phyloP scores from a whole-genome alignment of 2,113 vertebrate genomes.

The Zonotrichia leucophrys region DNA sequence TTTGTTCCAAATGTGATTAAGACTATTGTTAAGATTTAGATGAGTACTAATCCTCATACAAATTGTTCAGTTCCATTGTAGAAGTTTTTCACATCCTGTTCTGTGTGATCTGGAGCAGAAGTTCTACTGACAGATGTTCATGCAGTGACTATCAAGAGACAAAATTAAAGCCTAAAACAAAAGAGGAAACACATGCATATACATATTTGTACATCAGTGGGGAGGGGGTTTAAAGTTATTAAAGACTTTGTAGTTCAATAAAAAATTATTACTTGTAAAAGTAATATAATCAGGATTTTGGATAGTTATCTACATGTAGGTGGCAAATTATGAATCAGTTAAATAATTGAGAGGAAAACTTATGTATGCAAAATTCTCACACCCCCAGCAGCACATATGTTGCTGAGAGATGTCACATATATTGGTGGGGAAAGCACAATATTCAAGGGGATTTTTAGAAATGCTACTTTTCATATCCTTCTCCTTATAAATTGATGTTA shows the following conservation, averaged over 20 bases:
- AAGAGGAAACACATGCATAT: not conserved
- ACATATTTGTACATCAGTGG: not conserved
- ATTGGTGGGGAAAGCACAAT: not conserved
- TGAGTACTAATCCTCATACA: not conserved
- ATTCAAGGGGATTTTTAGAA: not conserved
- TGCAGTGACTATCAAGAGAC: not conserved
- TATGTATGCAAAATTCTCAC: not conserved
- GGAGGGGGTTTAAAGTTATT: not conserved
- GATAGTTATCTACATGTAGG: not conserved
- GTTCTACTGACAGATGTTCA: not conserved
- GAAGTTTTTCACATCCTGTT: not conserved
- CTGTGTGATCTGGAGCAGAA: slow-evolving; percentile 30
- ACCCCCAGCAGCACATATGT: not conserved
- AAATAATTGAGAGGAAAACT: not conserved
- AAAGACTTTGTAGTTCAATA: not conserved
- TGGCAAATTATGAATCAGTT: slow-evolving; percentile 4
- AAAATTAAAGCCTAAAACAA: not conserved
- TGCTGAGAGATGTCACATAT: not conserved
- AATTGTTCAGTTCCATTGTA: not conserved
- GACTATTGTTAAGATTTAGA: not conserved
- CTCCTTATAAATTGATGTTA: not conserved
- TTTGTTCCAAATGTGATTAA: slow-evolving; percentile 9
- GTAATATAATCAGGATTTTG: not conserved
- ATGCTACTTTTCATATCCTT: not conserved
- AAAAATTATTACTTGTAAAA: not conserved